A percentile compares a stretch with the other conserved stretches of the same genome.
phyloP scores from a whole-genome alignment of 2,113 vertebrate species.

The Elachura formosa region DNA sequence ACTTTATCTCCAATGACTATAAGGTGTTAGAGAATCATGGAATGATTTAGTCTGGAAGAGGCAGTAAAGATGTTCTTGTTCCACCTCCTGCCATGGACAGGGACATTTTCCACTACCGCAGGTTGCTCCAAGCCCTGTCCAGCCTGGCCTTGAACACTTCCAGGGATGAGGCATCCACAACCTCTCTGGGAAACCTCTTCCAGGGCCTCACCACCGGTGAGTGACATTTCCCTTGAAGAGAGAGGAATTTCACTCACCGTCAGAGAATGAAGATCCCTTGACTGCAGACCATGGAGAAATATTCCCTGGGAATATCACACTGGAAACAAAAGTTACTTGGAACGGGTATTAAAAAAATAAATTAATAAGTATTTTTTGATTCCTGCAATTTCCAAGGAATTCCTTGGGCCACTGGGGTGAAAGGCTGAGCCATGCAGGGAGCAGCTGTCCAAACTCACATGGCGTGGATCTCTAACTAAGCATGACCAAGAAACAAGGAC shows the following conservation, averaged over 20 bases:
- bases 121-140: accelerated
- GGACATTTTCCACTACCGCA: neutral
- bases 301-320: neutral
- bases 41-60: neutral
- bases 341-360: neutral
- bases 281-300: neutral
- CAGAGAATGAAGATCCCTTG: neutral
- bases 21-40: neutral
- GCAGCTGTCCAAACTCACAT: conserved; percentile 44
- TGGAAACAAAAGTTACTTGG: neutral
- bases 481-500: conserved; percentile 10
- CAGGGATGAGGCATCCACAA: neutral
- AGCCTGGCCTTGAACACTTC: neutral
- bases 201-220: neutral
- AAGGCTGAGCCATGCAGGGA: neutral
- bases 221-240: neutral
- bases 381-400: conserved; percentile 35
- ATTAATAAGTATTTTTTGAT: neutral
- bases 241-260: neutral
- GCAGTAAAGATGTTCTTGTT: accelerated
- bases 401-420: neutral
- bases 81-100: neutral
- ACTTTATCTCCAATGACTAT: neutral
- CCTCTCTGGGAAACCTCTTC: neutral
- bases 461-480: conserved; percentile 5